A percentile compares a stretch with the other conserved stretches of the same genome.
phyloP scores from a whole-genome alignment of 2,113 vertebrate genomes.

The Prionailurus bengalensis region DNA sequence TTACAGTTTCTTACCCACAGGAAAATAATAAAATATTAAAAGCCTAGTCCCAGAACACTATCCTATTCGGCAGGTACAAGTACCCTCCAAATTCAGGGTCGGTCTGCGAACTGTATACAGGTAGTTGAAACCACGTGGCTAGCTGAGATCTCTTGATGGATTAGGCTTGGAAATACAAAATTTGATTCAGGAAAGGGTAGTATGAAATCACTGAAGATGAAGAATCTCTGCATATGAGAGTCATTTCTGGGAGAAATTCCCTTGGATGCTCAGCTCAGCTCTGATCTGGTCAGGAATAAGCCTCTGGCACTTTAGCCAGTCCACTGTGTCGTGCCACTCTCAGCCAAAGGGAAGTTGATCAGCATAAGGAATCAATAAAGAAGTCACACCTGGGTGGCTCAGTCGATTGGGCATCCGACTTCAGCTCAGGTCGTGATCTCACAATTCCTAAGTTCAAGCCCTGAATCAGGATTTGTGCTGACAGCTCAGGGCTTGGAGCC shows the following conservation, averaged over 20 bases:
- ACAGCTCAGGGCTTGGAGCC: too few relatives aligned
- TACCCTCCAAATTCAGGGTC: not conserved
- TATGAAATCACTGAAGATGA: not conserved
- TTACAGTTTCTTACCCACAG: not conserved
- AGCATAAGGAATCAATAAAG: not conserved
- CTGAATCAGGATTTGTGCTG: too few relatives aligned
- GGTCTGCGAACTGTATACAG: not conserved
- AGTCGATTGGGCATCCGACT: too few relatives aligned
- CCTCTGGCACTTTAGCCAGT: not conserved
- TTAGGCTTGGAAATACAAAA: not conserved
- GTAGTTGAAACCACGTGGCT: not conserved
- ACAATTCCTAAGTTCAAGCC: too few relatives aligned
- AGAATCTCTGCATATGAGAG: not conserved
- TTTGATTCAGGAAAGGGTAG: not conserved
- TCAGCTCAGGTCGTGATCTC: too few relatives aligned
- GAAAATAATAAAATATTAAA: not conserved
- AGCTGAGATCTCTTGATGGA: not conserved
- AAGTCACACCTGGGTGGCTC: too few relatives aligned
- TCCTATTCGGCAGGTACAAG: not conserved
- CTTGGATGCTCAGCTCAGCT: not conserved
- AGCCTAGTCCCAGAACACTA: not conserved
- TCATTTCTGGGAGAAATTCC: not conserved
- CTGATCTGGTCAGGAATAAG: not conserved
- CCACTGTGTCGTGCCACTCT: not conserved
- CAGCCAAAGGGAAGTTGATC: not conserved